Conservation (phyloP, 2,888 invertebrate genomes). For the Hermaeophaga mercurialis region DNA sequence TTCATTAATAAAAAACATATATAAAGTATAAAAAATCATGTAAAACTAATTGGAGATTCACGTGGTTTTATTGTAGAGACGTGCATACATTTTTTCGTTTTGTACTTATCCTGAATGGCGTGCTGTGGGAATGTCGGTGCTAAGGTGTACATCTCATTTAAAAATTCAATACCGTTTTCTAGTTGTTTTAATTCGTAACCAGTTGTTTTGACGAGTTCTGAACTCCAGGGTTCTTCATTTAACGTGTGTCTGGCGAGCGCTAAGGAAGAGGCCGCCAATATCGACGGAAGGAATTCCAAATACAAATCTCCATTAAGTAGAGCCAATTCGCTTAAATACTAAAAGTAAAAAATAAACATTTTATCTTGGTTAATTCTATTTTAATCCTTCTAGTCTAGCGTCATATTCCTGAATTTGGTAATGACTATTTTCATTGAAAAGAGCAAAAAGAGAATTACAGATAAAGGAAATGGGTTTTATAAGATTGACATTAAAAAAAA, state of each 20-base stretch:
- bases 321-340: slow-evolving; percentile 86
- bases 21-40: too few relatives aligned
- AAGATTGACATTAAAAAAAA: too few relatives aligned
- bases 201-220: slow-evolving; percentile 66
- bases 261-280: slow-evolving; percentile 79
- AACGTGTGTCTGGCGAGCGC: slow-evolving; percentile 80
- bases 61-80: slow-evolving; percentile 46
- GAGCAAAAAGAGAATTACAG: too few relatives aligned
- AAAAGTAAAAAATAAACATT: slow-evolving; percentile 44
- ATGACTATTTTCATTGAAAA: too few relatives aligned
- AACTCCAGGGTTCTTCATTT: slow-evolving; percentile 66
- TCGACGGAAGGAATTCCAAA: slow-evolving; percentile 79
- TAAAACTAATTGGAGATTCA: slow-evolving; percentile 34
- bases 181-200: slow-evolving; percentile 73
- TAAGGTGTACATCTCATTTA: slow-evolving; percentile 69
- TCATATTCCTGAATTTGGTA: too few relatives aligned
- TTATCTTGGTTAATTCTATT: too few relatives aligned
- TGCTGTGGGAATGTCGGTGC: slow-evolving; percentile 65
- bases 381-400: too few relatives aligned
- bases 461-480: too few relatives aligned
- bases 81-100: slow-evolving; percentile 67
- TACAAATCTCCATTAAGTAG: slow-evolving; percentile 87
- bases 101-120: slow-evolving; percentile 90
- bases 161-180: slow-evolving; percentile 68
- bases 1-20: too few relatives aligned